These are phyloP conservation scores for Ceratina japonica DNA, from an alignment of 1,140 invertebrate species.

Conservation along the genomic window DNA sequence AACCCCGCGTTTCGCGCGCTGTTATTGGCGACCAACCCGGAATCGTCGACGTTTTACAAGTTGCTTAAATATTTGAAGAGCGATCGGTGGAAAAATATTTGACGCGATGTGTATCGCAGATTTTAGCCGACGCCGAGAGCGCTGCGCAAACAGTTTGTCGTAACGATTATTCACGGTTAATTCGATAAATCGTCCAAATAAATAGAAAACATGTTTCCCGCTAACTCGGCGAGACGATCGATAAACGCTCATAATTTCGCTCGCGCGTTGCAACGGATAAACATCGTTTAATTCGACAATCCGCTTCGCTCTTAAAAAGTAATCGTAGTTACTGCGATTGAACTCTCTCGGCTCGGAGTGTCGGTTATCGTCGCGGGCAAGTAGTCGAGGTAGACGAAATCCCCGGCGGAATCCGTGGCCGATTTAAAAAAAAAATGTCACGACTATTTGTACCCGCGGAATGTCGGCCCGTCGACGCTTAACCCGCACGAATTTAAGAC, in stretches of 20 bases:
- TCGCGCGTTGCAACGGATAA: background rate
- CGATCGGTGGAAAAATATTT: constrained; percentile 10
- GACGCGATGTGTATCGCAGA: background rate
- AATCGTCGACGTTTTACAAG: background rate
- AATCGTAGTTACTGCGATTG: background rate
- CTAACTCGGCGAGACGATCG: background rate
- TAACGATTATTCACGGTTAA: constrained; percentile 16
- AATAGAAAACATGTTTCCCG: background rate
- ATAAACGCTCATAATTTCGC: background rate
- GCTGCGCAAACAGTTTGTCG: background rate
- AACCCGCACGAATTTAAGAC: constrained; percentile 29
- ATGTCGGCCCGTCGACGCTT: background rate
- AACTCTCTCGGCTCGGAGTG: background rate
- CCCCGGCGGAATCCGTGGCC: too few species aligned
- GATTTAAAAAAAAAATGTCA: background rate
- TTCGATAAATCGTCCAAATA: constrained; percentile 1
- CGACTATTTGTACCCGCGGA: constrained; percentile 12
- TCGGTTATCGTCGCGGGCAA: background rate
- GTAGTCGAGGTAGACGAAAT: too few species aligned
- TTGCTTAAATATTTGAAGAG: constrained; percentile 14
- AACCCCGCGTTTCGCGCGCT: background rate
- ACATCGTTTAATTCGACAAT: too few species aligned
- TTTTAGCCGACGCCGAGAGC: background rate
- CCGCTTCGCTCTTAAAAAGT: background rate
- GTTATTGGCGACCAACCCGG: background rate